phyloP scores from a whole-genome alignment of 2,113 vertebrate genomes.

The Recurvirostra avosetta region DNA sequence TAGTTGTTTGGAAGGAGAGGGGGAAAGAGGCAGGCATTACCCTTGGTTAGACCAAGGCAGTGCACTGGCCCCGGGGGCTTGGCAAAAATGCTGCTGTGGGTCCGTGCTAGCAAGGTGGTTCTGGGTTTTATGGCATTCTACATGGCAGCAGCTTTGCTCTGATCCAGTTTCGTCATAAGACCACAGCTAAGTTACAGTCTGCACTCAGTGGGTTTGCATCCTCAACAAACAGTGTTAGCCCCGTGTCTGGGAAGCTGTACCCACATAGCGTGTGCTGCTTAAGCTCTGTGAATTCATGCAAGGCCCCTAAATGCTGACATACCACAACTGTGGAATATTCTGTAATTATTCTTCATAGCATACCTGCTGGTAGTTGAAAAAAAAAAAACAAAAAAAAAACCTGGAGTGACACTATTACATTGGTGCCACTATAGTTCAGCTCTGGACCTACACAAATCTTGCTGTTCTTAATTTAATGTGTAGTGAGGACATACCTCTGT shows the following conservation, averaged over 20 bases:
- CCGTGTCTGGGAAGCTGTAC: not conserved
- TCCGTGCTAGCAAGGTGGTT: accelerated
- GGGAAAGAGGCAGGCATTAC: too few species aligned
- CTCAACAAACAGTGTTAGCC: not conserved
- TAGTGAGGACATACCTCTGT: not conserved
- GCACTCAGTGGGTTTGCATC: accelerated
- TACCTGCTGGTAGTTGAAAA: not conserved
- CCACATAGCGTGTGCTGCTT: accelerated
- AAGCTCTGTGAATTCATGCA: not conserved
- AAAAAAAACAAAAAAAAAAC: too few species aligned
- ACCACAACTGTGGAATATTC: not conserved
- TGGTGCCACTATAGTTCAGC: not conserved
- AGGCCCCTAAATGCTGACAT: not conserved
- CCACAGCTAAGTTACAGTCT: not conserved
- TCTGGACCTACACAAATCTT: not conserved
- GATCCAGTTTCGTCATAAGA: accelerated
- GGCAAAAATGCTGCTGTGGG: too few species aligned
- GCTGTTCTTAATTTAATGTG: not conserved
- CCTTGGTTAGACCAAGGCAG: not conserved
- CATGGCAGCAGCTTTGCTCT: accelerated
- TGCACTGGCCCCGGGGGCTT: accelerated
- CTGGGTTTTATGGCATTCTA: not conserved
- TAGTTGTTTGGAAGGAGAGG: not conserved
- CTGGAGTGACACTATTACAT: not conserved
- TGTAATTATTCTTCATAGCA: not conserved